Conservation (phyloP, 1,140 invertebrate genomes). For the Pissodes strobi region DNA sequence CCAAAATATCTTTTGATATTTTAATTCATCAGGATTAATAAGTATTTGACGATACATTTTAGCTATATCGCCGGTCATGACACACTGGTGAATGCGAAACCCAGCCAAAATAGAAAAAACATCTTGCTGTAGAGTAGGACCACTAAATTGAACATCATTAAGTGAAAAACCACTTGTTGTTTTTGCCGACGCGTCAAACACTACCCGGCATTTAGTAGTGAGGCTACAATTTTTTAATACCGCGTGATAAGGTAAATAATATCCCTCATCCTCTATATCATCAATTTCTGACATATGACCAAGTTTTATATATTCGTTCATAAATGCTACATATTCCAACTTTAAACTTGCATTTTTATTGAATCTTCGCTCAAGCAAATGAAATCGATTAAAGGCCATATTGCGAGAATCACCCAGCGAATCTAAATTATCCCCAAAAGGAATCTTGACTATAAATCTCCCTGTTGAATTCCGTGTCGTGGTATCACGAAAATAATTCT, state of each 20-base stretch:
- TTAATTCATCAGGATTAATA: too few species aligned
- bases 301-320: conserved; percentile 12
- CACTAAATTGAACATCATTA: conserved; percentile 40
- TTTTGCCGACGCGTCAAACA: conserved; percentile 52
- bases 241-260: conserved; percentile 55
- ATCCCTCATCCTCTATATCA: background rate
- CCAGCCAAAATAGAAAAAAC: conserved; percentile 51
- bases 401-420: background rate
- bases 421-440: conserved; percentile 5
- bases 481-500: background rate
- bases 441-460: conserved; percentile 15
- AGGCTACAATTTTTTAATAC: conserved; percentile 48
- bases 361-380: conserved; percentile 8
- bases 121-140: conserved; percentile 41
- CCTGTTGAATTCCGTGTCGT: background rate
- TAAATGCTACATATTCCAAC: conserved; percentile 20
- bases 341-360: conserved; percentile 20
- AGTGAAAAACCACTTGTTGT: conserved; percentile 42
- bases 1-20: too few species aligned
- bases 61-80: too few species aligned
- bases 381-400: conserved; percentile 8
- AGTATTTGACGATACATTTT: too few species aligned
- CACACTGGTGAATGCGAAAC: conserved; percentile 51
- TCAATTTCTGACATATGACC: conserved; percentile 11
- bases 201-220: conserved; percentile 48